Evolutionary conservation across 2,797 vertebrate genomes (phyloP).

Genomic region (Knipowitschia caucasica): DNA sequence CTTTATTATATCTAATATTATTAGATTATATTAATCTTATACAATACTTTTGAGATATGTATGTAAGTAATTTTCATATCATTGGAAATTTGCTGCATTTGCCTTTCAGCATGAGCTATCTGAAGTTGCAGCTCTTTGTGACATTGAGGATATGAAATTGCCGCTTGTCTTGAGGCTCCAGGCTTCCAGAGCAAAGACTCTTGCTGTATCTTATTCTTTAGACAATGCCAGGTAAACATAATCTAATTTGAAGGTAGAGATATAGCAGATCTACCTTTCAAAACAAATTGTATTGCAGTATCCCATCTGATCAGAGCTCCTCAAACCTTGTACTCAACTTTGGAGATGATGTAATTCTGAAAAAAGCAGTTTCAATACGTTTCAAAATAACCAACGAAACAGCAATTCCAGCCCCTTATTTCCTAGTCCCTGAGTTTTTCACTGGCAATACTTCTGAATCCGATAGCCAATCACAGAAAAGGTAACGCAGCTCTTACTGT

Average conservation of each 20-base stretch:
- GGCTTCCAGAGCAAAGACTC: constrained; percentile 71
- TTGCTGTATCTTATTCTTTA: constrained; percentile 77
- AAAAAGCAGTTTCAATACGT: constrained; percentile 63
- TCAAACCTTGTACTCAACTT: constrained; percentile 78
- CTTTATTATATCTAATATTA: too few species aligned
- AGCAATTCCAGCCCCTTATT: constrained; percentile 78
- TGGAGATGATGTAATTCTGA: constrained; percentile 72
- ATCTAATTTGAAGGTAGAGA: background rate
- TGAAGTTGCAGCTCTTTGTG: constrained; percentile 78
- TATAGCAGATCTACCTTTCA: background rate
- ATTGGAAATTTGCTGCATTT: background rate
- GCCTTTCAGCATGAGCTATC: constrained; percentile 75
- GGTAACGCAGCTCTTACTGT: constrained; percentile 38
- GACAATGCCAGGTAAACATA: constrained; percentile 48
- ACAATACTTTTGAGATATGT: too few species aligned
- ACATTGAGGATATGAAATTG: constrained; percentile 80
- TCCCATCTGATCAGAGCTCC: constrained; percentile 4
- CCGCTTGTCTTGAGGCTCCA: constrained; percentile 79
- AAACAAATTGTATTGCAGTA: constrained; percentile 43
- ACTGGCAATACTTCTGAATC: constrained; percentile 41
- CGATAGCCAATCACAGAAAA: constrained; percentile 30
- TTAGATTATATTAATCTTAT: too few species aligned
- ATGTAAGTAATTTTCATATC: background rate
- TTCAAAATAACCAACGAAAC: constrained; percentile 84
- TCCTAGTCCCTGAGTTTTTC: constrained; percentile 79